phyloP scores from a whole-genome alignment of 2,113 vertebrate species.

The Callionymus lyra region DNA sequence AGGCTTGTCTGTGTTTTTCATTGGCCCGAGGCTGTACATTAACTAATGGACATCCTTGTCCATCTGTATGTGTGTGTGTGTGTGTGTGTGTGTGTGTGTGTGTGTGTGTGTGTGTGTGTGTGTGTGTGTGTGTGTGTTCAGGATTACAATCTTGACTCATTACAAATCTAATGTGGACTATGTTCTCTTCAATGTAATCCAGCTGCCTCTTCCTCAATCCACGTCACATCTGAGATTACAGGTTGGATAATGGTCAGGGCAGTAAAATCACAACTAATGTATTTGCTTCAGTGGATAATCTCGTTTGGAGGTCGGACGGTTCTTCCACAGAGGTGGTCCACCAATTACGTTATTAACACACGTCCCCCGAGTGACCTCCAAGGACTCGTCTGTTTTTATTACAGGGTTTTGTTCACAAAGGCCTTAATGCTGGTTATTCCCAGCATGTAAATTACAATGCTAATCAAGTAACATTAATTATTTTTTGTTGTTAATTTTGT shows the following conservation, averaged over 20 bases:
- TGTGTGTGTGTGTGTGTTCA: too few relatives aligned
- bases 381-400: conserved; percentile 20
- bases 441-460: background rate
- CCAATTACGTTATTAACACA: conserved; percentile 48
- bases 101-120: too few relatives aligned
- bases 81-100: too few relatives aligned
- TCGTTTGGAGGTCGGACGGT: conserved; percentile 17
- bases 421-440: too few relatives aligned
- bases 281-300: conserved; percentile 15
- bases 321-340: conserved; percentile 26
- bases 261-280: conserved; percentile 1
- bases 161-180: conserved; percentile 36
- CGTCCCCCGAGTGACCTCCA: conserved; percentile 18
- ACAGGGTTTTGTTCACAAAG: too few relatives aligned
- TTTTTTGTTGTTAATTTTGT: too few relatives aligned
- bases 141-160: conserved; percentile 42
- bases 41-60: conserved; percentile 30
- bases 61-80: too few relatives aligned
- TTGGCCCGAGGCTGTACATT: conserved; percentile 29
- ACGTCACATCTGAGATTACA: background rate
- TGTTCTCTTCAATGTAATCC: background rate
- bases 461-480: conserved; percentile 19
- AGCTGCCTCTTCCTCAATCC: conserved; percentile 4
- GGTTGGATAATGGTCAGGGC: conserved; percentile 6
- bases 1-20: conserved; percentile 2